Evolutionary conservation across 2,888 invertebrate genomes (phyloP).

Genomic region (Dolichomitus sp.): DNA sequence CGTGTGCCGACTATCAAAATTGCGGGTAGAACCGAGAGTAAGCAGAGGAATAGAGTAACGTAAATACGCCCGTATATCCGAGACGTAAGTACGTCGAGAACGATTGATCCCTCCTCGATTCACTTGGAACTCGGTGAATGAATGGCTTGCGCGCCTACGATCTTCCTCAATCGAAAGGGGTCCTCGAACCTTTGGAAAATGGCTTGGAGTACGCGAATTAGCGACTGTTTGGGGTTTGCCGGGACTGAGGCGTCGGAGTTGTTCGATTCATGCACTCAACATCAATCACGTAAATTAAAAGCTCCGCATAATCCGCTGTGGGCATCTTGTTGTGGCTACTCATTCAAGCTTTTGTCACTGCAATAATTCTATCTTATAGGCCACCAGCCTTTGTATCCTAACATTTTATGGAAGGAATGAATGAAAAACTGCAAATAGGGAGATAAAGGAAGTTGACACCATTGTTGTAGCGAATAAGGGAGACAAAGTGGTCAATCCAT

Average conservation of each 20-base stretch:
- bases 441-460: neutral
- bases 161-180: conserved; percentile 42
- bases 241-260: neutral
- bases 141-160: conserved; percentile 16
- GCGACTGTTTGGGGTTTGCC: conserved; percentile 33
- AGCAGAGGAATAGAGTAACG: conserved; percentile 25
- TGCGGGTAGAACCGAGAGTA: conserved; percentile 42
- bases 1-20: conserved; percentile 40
- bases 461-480: too few species aligned
- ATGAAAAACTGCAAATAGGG: neutral
- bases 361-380: conserved; percentile 14
- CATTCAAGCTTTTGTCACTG: conserved; percentile 25
- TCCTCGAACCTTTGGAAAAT: conserved; percentile 36
- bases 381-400: neutral
- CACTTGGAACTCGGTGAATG: conserved; percentile 16
- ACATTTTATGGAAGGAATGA: too few species aligned
- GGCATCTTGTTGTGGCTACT: conserved; percentile 25
- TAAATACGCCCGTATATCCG: conserved; percentile 63
- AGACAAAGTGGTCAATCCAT: too few species aligned
- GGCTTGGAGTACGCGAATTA: conserved; percentile 41
- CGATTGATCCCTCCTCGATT: conserved; percentile 37
- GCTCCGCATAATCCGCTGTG: conserved; percentile 27
- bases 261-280: conserved; percentile 12
- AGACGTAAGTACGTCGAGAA: conserved; percentile 1
- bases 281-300: conserved; percentile 21